Evolutionary conservation across 2,888 invertebrate genomes (phyloP), one percentile per base, ranked within the genome.

Genomic region (Acronicta aceris): DNA sequence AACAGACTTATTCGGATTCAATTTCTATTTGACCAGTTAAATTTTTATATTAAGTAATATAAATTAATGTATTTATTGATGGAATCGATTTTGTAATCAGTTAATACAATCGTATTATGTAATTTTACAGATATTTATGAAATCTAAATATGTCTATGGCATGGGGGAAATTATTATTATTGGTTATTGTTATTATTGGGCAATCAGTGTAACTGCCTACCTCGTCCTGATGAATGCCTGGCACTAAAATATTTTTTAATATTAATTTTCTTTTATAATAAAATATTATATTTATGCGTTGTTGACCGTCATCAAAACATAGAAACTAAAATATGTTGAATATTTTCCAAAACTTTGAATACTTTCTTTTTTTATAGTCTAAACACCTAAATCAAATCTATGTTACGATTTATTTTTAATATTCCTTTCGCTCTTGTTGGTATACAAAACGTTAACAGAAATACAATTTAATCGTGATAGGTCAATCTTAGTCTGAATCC

Each of bases 381-480:
- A 36, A 13, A 36, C 13, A 13, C n/a, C 38, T 7, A n/a, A n/a
- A n/a, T 38, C 6, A 1, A 38, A 38, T 12, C 12, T 33, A 1
- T 33, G 12, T 12, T 33, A 33, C 12, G 7, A 33, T 33, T 12
- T 33, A 33, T 33, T 33, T 33, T 33, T 33, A 33, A 38, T 38
- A 38, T 38, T 38, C n/a, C 38, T 38, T 38, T n/a, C 1, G n/a
- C 38, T n/a, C 38, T 38, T 38, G n/a, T n/a, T 36, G 13, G 12
- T 36, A 13, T 36, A 3, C 13, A 5, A 5, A 38, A 38, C 38
- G 6, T 38, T 27, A 25, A 36, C 38, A 46, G 27, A 53, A 49
- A 25, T 60, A 56, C 60, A 47, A 36, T 71, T 54, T 47, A 16
- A 51, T 71, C 69, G 69, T 69, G 71, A 71, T 69, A 71, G 71